Percentiles rank a stretch among this genome's conserved stretches.
These are phyloP conservation scores for Poeciliopsis occidentalis DNA, from an alignment of 2,113 vertebrate species.

Conservation along the genomic window DNA sequence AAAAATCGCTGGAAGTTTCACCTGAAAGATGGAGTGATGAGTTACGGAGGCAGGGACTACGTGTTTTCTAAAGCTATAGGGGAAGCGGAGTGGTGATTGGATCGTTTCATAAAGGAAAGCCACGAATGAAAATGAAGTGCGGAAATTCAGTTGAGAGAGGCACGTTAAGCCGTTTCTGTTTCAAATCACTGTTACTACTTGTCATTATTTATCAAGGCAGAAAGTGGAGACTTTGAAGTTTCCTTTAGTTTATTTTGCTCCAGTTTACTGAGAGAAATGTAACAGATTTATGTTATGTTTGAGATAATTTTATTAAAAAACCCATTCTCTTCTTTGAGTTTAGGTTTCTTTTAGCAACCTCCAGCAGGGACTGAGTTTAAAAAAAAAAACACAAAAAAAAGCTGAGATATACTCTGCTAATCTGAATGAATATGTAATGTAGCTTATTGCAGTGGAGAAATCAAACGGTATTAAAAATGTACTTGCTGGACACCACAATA, in stretches of 20 bases:
- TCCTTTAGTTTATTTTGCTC: conserved; percentile 13
- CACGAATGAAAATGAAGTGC: neutral
- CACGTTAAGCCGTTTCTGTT: neutral
- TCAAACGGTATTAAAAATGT: no score
- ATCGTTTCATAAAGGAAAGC: neutral
- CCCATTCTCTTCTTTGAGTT: neutral
- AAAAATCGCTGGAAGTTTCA: conserved; percentile 99
- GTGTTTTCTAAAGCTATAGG: conserved; percentile 95
- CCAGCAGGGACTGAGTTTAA: no score
- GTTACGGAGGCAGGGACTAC: conserved; percentile 91
- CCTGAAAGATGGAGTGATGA: conserved; percentile 95
- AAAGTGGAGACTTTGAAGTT: conserved; percentile 1
- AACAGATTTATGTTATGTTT: conserved; percentile 50
- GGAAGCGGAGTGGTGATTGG: conserved; percentile 91
- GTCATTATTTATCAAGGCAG: conserved; percentile 14
- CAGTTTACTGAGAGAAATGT: conserved; percentile 29
- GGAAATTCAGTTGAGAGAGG: neutral
- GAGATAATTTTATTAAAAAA: neutral
- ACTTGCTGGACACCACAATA: no score
- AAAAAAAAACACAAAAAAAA: no score
- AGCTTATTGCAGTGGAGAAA: no score
- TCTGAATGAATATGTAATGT: neutral
- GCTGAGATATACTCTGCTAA: no score
- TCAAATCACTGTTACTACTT: neutral
- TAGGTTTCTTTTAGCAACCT: no score